Evolutionary conservation across 2,888 invertebrate genomes (phyloP).

Genomic region (Acrobasis suavella): DNA sequence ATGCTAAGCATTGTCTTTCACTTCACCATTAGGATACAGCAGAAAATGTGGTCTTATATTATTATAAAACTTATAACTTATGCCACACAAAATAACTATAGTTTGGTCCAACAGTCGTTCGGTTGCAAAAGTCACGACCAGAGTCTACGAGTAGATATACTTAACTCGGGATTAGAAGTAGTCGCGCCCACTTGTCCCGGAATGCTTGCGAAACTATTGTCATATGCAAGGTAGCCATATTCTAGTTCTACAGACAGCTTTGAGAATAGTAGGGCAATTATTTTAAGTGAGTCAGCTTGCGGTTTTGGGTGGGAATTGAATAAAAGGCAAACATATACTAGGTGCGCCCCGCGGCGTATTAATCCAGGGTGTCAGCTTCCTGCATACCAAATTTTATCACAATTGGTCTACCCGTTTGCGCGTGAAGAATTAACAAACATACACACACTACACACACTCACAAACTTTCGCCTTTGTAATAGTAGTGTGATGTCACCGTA

Average conservation of each 20-base stretch:
- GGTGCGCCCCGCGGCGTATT: no score
- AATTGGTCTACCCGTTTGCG: no score
- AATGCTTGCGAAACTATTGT: slow-evolving; percentile 31
- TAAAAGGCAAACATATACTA: no score
- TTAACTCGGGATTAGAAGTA: slow-evolving; percentile 47
- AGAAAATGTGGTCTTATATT: neutral
- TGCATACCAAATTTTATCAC: no score
- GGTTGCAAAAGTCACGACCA: slow-evolving; percentile 57
- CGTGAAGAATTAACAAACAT: no score
- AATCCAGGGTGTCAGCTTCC: no score
- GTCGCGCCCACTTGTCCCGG: slow-evolving; percentile 54
- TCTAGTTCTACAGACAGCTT: neutral
- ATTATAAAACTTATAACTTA: slow-evolving; percentile 2
- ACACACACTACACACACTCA: no score
- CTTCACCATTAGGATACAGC: no score
- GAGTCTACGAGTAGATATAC: slow-evolving; percentile 21
- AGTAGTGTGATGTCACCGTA: no score
- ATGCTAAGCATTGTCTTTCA: no score
- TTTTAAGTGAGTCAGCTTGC: neutral
- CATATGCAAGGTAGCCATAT: neutral
- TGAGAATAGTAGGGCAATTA: neutral
- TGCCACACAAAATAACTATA: slow-evolving; percentile 11
- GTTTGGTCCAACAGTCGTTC: slow-evolving; percentile 25
- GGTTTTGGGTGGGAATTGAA: neutral
- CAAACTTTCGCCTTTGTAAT: no score